Base-by-base conservation (phyloP, 1,140 invertebrate species). In the Drosophila pandora region DNA sequence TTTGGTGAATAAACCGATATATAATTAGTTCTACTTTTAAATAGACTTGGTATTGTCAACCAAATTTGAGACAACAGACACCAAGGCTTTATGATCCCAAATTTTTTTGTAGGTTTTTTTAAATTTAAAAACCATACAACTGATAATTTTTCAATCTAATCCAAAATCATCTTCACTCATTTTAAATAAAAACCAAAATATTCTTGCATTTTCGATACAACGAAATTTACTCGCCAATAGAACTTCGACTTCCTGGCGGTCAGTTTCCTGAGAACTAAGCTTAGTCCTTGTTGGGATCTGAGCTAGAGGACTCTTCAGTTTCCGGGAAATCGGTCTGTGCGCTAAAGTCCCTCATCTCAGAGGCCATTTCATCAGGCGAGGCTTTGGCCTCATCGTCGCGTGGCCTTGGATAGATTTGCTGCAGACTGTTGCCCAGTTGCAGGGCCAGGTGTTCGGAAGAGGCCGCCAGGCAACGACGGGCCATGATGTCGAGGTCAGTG, bases 391-490 rank as follows among this genome's bases (percentile, higher is more conserved):
- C 54, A 50, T 88, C 83, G n/a, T 88, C 83, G 0, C 83, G 63
- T 0, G 83, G 83, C 6, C 34, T 41, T 0, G 83, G 83, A 71
- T 76, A 88, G n/a, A 45, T 61, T 45, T 88, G 83, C 2, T 53
- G 23, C 28, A 97, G 76, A 34, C 93, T 89, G 62, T 92, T 92
- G 12, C 93, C 82, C 4, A 97, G 70, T 91, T 95, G 93, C 48
- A 95, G 79, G 2, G 97, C 97, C 58, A 98, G 90, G 80, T 95
- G 92, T 41, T 91, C 79, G 1, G 95, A 94, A 34, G 95, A 94
- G 0, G 97, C 96, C 87, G 95, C 97, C 2, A 98, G 91, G 0
- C 96, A 93, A 77, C 97, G 93, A 60, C 97, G 92, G 22, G 95
- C 95, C 92, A 98, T 93, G 7, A 97, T 90, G 90, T 98, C 97